Conservation (phyloP, 2,888 invertebrate species). For the Drosophila nigritarsus region DNA sequence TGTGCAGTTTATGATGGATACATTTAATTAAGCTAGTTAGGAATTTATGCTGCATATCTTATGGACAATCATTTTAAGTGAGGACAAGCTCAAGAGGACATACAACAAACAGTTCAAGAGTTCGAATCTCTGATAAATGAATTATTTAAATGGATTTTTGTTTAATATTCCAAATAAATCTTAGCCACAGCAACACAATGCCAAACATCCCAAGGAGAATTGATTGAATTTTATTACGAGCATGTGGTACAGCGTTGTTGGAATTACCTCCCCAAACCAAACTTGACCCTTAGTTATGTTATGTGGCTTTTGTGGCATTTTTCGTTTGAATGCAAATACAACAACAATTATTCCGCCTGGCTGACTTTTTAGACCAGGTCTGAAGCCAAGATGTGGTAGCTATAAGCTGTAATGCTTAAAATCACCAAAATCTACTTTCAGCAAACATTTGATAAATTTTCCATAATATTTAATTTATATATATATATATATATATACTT, state of each 20-base stretch:
- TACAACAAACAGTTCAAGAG: conserved; percentile 12
- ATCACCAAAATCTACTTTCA: conserved; percentile 56
- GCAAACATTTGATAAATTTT: conserved; percentile 43
- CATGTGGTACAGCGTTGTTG: conserved; percentile 15
- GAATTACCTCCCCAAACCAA: background rate
- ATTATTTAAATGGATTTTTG: conserved; percentile 59
- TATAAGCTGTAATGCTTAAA: conserved; percentile 45
- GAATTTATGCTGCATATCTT: conserved; percentile 39
- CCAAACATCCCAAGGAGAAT: conserved; percentile 6
- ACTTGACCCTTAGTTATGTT: conserved; percentile 24
- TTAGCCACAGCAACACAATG: conserved; percentile 4
- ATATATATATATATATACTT: background rate
- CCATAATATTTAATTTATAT: conserved; percentile 10
- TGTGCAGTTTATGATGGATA: background rate
- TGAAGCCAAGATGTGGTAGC: conserved; percentile 7
- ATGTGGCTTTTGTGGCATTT: conserved; percentile 42
- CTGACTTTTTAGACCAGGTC: conserved; percentile 10
- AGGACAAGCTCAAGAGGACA: background rate
- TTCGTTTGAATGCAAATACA: conserved; percentile 40
- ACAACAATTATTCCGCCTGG: conserved; percentile 38
- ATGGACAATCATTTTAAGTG: conserved; percentile 27
- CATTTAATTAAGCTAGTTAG: conserved; percentile 44
- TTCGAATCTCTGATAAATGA: conserved; percentile 40
- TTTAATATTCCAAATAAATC: conserved; percentile 31
- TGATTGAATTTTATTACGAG: conserved; percentile 41